A percentile compares a stretch with the other conserved stretches of the same genome.
These are phyloP conservation scores for Calidris pugnax DNA, from an alignment of 2,113 vertebrate genomes.

Conservation along the genomic window DNA sequence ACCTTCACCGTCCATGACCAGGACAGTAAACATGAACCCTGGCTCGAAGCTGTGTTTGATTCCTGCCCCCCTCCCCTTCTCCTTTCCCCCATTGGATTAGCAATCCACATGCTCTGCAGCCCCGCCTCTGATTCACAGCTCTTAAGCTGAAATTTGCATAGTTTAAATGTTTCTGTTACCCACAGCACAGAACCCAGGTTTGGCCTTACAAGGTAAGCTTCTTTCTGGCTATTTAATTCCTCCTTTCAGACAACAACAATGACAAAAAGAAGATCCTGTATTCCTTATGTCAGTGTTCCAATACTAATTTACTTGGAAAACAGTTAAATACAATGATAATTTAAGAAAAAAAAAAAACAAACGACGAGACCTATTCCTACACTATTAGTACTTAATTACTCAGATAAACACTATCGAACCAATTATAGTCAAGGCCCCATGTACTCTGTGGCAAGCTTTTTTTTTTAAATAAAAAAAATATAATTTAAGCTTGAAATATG, in stretches of 20 bases:
- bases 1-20: neutral
- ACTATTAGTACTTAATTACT: neutral
- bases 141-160: conserved; percentile 71
- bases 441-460: neutral
- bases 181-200: neutral
- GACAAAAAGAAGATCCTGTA: neutral
- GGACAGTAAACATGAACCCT: neutral
- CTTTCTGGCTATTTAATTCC: conserved; percentile 41
- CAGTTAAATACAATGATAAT: conserved; percentile 14
- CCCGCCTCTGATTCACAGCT: conserved; percentile 44
- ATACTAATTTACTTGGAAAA: conserved; percentile 1
- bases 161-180: conserved; percentile 65
- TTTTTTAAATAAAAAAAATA: neutral
- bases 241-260: conserved; percentile 8
- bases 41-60: neutral
- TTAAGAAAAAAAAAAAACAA: neutral
- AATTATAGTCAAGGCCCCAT: conserved; percentile 17
- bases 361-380: neutral
- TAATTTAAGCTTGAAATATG: neutral
- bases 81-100: neutral
- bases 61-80: neutral
- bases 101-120: neutral
- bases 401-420: neutral
- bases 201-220: neutral
- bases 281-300: neutral